Evolutionary conservation across 2,888 invertebrate species (phyloP).

Genomic region (Frankliniella fusca): DNA sequence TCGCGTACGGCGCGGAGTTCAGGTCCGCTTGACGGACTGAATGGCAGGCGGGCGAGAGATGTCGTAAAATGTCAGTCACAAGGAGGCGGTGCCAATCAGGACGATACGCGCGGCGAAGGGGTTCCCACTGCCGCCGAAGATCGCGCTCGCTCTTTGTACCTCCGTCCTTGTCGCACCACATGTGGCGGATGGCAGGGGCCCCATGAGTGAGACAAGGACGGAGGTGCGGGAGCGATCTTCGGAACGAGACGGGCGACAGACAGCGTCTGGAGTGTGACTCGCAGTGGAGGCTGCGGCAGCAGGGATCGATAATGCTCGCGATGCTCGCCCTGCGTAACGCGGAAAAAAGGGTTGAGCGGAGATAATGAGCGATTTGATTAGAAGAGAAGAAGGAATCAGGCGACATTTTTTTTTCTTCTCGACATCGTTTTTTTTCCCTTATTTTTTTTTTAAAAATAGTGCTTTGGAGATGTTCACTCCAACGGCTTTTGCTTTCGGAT

Average conservation of each 20-base stretch:
- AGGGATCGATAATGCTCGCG: too few species aligned
- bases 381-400: not conserved
- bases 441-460: not conserved
- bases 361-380: not conserved
- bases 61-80: slow-evolving; percentile 1
- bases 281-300: not conserved
- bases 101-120: not conserved
- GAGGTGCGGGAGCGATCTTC: too few species aligned
- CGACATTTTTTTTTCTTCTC: not conserved
- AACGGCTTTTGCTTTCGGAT: too few species aligned
- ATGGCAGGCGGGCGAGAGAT: not conserved
- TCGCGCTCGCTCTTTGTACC: too few species aligned
- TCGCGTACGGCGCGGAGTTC: not conserved
- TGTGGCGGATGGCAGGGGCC: too few species aligned
- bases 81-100: slow-evolving; percentile 12
- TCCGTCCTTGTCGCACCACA: too few species aligned
- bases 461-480: too few species aligned
- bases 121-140: too few species aligned
- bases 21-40: slow-evolving; percentile 4
- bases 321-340: too few species aligned
- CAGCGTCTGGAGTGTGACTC: not conserved
- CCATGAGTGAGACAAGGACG: too few species aligned
- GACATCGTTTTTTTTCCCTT: not conserved
- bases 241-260: too few species aligned
- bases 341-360: not conserved